Evolutionary conservation across 35 echinoderm and acorn worm genomes (phyloP).

Genomic region (Stichopus chloronotus): DNA sequence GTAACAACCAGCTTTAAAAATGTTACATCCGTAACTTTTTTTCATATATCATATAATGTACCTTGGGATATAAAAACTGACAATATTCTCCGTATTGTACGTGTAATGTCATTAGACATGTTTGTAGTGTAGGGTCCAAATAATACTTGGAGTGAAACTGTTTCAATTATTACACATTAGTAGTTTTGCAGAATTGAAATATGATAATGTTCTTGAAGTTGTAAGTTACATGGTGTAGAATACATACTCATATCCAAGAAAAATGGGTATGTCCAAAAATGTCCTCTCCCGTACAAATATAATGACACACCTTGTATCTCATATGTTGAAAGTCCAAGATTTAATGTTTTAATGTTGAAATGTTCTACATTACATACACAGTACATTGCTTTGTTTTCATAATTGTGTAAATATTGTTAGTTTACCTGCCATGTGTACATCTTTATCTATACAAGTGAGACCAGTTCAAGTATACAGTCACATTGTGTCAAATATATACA

Average conservation of each 20-base stretch:
- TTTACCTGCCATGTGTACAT: conserved; percentile 9
- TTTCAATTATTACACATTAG: too few species aligned
- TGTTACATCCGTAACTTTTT: neutral
- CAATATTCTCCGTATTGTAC: neutral
- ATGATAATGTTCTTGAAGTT: neutral
- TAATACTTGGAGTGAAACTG: too few species aligned
- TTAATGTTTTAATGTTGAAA: neutral
- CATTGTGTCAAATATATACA: too few species aligned
- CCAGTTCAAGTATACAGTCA: neutral
- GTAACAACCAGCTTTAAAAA: conserved; percentile 11
- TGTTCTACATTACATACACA: conserved; percentile 10
- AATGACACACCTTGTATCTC: too few species aligned
- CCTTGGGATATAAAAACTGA: neutral
- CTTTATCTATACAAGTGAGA: neutral
- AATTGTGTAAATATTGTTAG: too few species aligned
- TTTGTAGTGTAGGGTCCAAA: too few species aligned
- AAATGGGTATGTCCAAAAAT: too few species aligned
- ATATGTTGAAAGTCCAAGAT: neutral
- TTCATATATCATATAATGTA: neutral
- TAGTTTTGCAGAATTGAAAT: neutral
- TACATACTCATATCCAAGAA: neutral
- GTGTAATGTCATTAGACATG: neutral
- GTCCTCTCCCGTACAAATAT: too few species aligned
- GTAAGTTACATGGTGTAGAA: neutral
- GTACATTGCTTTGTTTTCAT: neutral